phyloP scores from a whole-genome alignment of 2,113 vertebrate species.

The Anguilla rostrata region DNA sequence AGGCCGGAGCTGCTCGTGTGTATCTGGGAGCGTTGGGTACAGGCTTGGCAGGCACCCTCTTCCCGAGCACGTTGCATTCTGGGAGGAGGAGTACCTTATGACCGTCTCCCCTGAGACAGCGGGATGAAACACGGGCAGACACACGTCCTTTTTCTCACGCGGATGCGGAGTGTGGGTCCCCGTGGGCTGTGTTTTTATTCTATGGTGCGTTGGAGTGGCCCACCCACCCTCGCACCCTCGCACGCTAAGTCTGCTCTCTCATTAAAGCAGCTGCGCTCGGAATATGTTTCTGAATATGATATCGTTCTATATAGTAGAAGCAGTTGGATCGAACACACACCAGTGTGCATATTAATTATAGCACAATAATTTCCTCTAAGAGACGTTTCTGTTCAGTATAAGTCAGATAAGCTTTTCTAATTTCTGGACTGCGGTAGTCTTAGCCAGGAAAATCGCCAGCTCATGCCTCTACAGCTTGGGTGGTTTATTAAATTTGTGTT shows the following conservation, averaged over 20 bases:
- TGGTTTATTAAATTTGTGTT: no score
- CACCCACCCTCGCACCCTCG: not conserved
- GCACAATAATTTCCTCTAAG: no score
- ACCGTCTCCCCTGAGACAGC: not conserved
- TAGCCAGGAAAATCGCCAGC: not conserved
- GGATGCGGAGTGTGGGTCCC: not conserved
- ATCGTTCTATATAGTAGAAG: not conserved
- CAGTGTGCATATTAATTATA: not conserved
- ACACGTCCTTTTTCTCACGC: no score
- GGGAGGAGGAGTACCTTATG: not conserved
- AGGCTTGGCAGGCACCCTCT: not conserved
- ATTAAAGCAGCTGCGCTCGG: not conserved
- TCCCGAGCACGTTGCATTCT: not conserved
- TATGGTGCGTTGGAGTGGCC: not conserved
- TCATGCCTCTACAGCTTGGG: not conserved
- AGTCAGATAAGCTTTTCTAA: not conserved
- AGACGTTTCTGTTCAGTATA: not conserved
- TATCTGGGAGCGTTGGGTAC: not conserved
- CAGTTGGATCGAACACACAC: not conserved
- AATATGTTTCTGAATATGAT: not conserved
- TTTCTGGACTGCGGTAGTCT: not conserved
- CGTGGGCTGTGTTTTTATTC: not conserved
- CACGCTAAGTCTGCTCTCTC: not conserved
- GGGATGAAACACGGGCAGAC: not conserved
- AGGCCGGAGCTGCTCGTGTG: not conserved